These are phyloP conservation scores for Brachypalpus laphriformis DNA, from an alignment of 2,888 invertebrate species.

Conservation along the genomic window DNA sequence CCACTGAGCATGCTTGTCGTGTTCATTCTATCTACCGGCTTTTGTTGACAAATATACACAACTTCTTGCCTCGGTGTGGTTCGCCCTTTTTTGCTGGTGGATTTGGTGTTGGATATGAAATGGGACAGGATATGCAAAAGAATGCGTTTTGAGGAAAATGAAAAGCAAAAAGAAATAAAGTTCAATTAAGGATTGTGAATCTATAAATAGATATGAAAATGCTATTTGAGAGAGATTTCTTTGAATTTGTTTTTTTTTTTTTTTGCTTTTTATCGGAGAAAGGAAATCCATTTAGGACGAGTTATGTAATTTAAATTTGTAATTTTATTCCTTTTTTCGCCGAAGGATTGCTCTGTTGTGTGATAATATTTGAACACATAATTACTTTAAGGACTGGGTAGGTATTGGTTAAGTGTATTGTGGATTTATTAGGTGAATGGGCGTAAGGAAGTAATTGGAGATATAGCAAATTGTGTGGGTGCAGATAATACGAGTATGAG, in stretches of 20 bases:
- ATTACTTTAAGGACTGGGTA: not conserved
- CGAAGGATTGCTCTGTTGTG: not conserved
- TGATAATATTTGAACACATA: too few species aligned
- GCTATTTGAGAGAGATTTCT: constrained; percentile 5
- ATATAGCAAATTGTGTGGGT: too few species aligned
- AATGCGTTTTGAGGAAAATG: not conserved
- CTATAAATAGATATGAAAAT: constrained; percentile 37
- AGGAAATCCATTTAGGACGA: not conserved
- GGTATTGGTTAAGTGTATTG: too few species aligned
- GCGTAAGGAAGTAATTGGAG: too few species aligned
- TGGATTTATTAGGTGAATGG: too few species aligned
- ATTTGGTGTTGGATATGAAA: not conserved
- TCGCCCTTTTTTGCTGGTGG: not conserved
- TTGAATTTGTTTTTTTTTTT: not conserved
- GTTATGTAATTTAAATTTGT: constrained; percentile 26
- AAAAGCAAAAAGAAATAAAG: constrained; percentile 1
- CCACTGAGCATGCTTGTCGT: constrained; percentile 32
- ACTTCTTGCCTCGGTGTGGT: not conserved
- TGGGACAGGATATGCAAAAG: not conserved
- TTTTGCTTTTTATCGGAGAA: not conserved
- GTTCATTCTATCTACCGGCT: constrained; percentile 58
- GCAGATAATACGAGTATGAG: too few species aligned
- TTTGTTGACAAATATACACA: constrained; percentile 63
- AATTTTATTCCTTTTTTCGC: not conserved
- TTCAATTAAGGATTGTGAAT: constrained; percentile 34